These are phyloP conservation scores for Allobates femoralis DNA, from an alignment of 2,797 vertebrate genomes.

Conservation along the genomic window DNA sequence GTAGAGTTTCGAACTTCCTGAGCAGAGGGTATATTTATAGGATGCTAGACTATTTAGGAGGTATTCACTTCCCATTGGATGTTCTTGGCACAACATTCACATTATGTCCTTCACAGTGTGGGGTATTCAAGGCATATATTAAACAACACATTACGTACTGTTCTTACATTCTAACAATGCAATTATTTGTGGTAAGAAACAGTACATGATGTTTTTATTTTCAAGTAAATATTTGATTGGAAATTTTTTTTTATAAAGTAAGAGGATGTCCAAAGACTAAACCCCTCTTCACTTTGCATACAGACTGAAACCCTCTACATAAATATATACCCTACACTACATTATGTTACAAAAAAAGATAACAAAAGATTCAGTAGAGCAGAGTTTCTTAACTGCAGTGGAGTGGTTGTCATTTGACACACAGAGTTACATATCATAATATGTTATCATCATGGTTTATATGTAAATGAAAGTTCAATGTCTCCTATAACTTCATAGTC, in stretches of 20 bases:
- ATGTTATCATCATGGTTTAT: too few species aligned
- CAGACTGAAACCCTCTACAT: not conserved
- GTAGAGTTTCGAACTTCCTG: slow-evolving; percentile 23
- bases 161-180: not conserved
- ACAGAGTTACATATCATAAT: too few species aligned
- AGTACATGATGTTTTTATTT: slow-evolving; percentile 25
- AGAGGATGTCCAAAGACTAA: not conserved
- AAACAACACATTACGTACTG: slow-evolving; percentile 40
- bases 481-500: not conserved
- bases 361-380: too few species aligned
- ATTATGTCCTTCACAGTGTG: slow-evolving; percentile 18
- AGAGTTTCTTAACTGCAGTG: too few species aligned
- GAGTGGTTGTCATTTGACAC: too few species aligned
- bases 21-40: slow-evolving; percentile 33
- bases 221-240: not conserved
- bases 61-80: slow-evolving; percentile 34
- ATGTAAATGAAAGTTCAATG: too few species aligned
- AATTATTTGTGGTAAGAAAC: slow-evolving; percentile 2
- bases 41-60: not conserved
- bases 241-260: not conserved
- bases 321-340: too few species aligned
- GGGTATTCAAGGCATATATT: not conserved
- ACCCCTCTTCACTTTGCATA: not conserved
- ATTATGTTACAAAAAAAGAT: too few species aligned
- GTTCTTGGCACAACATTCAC: slow-evolving; percentile 38